These are phyloP conservation scores for Philypnodon macrostomus DNA, from an alignment of 2,797 vertebrate genomes.

Conservation along the genomic window DNA sequence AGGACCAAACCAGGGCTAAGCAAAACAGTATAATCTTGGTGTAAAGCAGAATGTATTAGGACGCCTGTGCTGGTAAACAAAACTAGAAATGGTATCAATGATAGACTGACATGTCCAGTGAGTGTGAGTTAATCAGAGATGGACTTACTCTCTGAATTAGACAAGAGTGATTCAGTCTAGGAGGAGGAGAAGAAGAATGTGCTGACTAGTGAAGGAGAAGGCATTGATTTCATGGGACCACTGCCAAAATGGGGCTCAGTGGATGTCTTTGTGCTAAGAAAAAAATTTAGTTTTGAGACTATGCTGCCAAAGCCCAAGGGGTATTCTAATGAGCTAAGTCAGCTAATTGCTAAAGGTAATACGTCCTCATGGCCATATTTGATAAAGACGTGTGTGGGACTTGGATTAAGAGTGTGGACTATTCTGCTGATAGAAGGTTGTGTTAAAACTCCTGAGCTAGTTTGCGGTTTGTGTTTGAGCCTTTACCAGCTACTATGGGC, in stretches of 20 bases:
- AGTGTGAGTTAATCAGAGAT: slow-evolving; percentile 18
- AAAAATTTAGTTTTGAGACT: slow-evolving; percentile 7
- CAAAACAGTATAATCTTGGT: too few relatives aligned
- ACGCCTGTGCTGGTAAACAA: too few relatives aligned
- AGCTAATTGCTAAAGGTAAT: slow-evolving; percentile 12
- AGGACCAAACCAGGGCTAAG: too few relatives aligned
- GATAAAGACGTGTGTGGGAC: slow-evolving; percentile 1
- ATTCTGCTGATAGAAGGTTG: background rate
- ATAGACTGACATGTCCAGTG: slow-evolving; percentile 21
- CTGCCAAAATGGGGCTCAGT: slow-evolving; percentile 7
- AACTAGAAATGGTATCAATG: slow-evolving; percentile 14
- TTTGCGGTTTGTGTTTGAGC: too few relatives aligned
- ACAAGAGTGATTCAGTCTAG: slow-evolving; percentile 11
- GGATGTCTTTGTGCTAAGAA: slow-evolving; percentile 1
- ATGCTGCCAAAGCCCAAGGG: slow-evolving; percentile 4
- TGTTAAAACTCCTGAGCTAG: background rate
- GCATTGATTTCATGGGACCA: slow-evolving; percentile 27
- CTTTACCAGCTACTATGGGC: too few relatives aligned
- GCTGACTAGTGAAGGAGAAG: slow-evolving; percentile 14
- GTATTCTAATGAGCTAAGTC: slow-evolving; percentile 12
- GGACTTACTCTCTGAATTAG: too few relatives aligned
- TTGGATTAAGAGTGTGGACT: background rate
- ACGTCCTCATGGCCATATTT: background rate
- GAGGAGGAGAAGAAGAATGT: slow-evolving; percentile 9
- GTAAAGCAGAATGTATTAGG: too few relatives aligned